Percentiles rank a stretch among this genome's conserved stretches.
Evolutionary conservation across 2,113 vertebrate genomes (phyloP).

Genomic region (Perca flavescens): DNA sequence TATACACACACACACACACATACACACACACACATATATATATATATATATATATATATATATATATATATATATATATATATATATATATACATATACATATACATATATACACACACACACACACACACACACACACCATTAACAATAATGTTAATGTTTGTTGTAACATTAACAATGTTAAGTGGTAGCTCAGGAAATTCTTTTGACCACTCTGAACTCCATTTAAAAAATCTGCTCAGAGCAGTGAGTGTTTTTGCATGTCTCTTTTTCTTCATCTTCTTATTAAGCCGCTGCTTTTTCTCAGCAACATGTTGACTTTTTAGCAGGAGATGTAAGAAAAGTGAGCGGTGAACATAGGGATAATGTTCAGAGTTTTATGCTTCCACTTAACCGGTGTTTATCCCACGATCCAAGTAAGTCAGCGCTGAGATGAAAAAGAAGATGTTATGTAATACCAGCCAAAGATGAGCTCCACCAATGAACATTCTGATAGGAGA

Average conservation of each 20-base stretch:
- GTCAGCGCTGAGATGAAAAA: conserved; percentile 48
- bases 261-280: neutral
- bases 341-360: conserved; percentile 43
- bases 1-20: too few species aligned
- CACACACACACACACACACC: too few species aligned
- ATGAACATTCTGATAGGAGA: conserved; percentile 72
- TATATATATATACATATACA: too few species aligned
- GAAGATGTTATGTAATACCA: conserved; percentile 73
- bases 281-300: conserved; percentile 16
- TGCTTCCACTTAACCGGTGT: conserved; percentile 43
- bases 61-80: too few species aligned
- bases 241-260: conserved; percentile 16
- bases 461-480: conserved; percentile 75
- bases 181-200: conserved; percentile 10
- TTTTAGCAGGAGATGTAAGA: conserved; percentile 37
- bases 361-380: conserved; percentile 45
- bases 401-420: conserved; percentile 49
- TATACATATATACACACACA: too few species aligned
- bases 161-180: too few species aligned
- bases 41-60: too few species aligned
- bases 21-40: too few species aligned
- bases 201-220: conserved; percentile 45
- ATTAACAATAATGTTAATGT: too few species aligned
- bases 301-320: conserved; percentile 39
- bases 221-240: conserved; percentile 30